These are phyloP conservation scores for Aptenodytes patagonicus DNA, from an alignment of 2,113 vertebrate species.

Conservation along the genomic window DNA sequence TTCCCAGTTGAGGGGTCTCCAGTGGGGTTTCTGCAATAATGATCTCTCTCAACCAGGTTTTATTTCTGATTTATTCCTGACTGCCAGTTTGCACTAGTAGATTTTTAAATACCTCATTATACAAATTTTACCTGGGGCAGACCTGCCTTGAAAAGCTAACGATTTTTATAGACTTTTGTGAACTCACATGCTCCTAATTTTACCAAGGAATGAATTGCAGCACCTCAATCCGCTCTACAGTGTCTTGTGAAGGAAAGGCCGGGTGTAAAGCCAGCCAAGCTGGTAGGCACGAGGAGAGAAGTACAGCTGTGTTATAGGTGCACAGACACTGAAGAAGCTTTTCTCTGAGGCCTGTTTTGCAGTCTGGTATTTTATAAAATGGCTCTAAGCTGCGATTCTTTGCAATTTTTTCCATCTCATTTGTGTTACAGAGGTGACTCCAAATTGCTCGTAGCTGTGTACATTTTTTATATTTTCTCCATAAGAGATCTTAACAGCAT, in stretches of 20 bases:
- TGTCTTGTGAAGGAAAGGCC: neutral
- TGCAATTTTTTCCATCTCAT: neutral
- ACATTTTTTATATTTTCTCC: neutral
- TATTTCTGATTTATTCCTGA: neutral
- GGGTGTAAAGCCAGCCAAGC: neutral
- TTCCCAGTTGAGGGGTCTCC: neutral
- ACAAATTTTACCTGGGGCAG: neutral
- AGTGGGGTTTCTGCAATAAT: neutral
- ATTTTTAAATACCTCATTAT: neutral
- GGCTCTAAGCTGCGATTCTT: neutral
- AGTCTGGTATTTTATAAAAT: neutral
- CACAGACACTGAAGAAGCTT: neutral
- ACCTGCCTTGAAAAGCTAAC: neutral
- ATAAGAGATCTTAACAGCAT: neutral
- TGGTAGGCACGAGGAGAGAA: neutral
- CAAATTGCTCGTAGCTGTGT: neutral
- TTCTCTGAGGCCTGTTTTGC: neutral
- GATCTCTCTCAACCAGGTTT: neutral
- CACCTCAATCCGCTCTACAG: neutral
- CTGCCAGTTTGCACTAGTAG: neutral
- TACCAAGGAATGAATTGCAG: neutral
- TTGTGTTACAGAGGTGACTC: neutral
- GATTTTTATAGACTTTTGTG: neutral
- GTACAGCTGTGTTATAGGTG: neutral
- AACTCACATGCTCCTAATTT: neutral